These are phyloP conservation scores for Yponomeuta malinellus DNA, from an alignment of 2,888 invertebrate genomes.

Conservation along the genomic window DNA sequence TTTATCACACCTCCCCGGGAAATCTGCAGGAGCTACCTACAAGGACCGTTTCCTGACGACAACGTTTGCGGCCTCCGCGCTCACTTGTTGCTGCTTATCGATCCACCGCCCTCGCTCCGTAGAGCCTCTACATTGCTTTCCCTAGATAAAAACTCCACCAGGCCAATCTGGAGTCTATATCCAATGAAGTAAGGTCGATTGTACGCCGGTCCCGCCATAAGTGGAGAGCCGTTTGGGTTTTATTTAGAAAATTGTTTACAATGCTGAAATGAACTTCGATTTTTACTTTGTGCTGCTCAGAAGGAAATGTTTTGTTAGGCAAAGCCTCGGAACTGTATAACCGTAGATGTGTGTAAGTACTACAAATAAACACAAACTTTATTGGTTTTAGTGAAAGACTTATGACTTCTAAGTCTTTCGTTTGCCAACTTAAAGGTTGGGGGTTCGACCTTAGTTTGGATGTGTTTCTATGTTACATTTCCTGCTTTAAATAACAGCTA, in stretches of 20 bases:
- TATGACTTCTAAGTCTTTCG: too few species aligned
- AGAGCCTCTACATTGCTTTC: neutral
- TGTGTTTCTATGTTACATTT: too few species aligned
- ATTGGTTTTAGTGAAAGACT: too few species aligned
- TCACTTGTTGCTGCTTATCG: constrained; percentile 18
- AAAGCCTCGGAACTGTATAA: too few species aligned
- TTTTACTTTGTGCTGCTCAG: neutral
- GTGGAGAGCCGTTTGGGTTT: neutral
- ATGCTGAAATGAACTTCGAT: constrained; percentile 3
- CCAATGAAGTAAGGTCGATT: neutral
- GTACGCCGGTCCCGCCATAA: neutral
- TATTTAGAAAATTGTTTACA: constrained; percentile 2
- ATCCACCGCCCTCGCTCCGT: constrained; percentile 7
- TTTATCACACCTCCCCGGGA: neutral
- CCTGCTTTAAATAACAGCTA: too few species aligned
- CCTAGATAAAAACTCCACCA: neutral
- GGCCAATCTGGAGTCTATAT: neutral
- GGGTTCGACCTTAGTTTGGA: too few species aligned
- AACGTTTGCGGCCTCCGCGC: constrained; percentile 5
- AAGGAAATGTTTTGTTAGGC: too few species aligned
- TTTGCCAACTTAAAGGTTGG: too few species aligned
- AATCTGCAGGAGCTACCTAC: neutral
- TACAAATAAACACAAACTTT: too few species aligned
- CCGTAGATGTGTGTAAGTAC: too few species aligned
- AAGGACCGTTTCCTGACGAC: neutral